Percentiles rank a stretch among this genome's conserved stretches.
These are phyloP conservation scores for Tyrophagus putrescentiae DNA, from an alignment of 1,140 invertebrate genomes.

Conservation along the genomic window DNA sequence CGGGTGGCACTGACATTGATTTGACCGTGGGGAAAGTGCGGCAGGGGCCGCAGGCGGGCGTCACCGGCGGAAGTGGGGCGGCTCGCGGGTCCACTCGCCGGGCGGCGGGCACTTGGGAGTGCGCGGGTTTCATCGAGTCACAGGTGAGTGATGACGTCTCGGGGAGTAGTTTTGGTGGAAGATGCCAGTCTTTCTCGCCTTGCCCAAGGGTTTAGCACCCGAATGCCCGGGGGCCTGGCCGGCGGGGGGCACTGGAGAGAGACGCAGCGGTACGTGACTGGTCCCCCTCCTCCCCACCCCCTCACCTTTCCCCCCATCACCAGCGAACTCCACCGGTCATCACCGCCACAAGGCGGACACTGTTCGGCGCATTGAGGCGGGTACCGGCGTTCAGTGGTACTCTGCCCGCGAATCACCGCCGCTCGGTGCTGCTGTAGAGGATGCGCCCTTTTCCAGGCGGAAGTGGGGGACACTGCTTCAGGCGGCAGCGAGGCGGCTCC, in stretches of 20 bases:
- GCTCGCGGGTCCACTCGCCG: constrained; percentile 11
- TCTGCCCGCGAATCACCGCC: constrained; percentile 1
- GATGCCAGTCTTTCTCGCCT: neutral
- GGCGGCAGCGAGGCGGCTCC: neutral
- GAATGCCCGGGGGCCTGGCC: constrained; percentile 1
- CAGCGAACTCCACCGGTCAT: constrained; percentile 15
- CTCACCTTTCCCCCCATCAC: too few species aligned
- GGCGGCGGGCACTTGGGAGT: constrained; percentile 9
- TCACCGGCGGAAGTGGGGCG: constrained; percentile 10
- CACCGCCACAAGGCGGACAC: neutral
- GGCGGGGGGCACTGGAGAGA: neutral
- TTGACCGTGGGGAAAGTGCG: neutral
- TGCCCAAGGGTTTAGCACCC: constrained; percentile 4
- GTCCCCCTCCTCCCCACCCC: too few species aligned
- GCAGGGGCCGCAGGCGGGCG: neutral
- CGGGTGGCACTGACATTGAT: neutral
- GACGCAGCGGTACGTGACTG: neutral
- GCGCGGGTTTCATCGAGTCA: neutral
- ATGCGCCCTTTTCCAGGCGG: neutral
- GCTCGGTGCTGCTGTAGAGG: neutral
- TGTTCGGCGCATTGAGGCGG: constrained; percentile 1
- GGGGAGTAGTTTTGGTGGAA: too few species aligned
- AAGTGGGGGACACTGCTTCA: constrained; percentile 17
- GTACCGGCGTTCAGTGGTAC: constrained; percentile 1
- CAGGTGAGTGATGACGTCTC: constrained; percentile 15